Evolutionary conservation across 2,888 invertebrate species (phyloP), one percentile per base, ranked within the genome.

Genomic region (Synergus laeviventris): DNA sequence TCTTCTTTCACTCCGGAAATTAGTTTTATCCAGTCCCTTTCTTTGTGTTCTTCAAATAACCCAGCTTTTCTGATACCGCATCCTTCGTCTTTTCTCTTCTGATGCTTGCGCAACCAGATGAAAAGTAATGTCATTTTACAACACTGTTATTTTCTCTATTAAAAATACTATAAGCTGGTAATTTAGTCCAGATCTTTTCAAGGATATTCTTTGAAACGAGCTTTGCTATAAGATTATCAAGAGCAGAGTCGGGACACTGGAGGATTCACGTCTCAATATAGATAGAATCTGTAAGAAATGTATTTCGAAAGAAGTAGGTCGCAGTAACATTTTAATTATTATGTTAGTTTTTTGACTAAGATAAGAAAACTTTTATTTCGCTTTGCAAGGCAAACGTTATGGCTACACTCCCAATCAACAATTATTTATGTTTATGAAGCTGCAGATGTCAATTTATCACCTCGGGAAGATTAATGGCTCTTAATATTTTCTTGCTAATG

Each of bases 401-500:
- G 31, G 31, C 4, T 31, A 31, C 31, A 31, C 31, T 31, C 4
- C 3, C 31, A 31, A 31, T n/a, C n/a, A n/a, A n/a, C n/a, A 49
- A 1, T n/a, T 0, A 18, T 16, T 21, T 59, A 59, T 59, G 24
- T 59, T 59, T 59, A 59, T 59, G 1, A 59, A 24, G 24, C 21
- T 24, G 11, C 3, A 59, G 59, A 24, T 24, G 59, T 24, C 12
- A 24, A 59, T 59, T 12, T 24, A 24, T 24, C 24, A 12, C 5
- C 1, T 45, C 4, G 1, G 16, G 4, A 31, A 49, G 24, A 49
- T 31, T 31, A n/a, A 70, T 54, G 8, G n/a, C 1, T 3, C 21
- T 66, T 45, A 31, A 70, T n/a, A 45, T 24, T 70, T 70, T 70
- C 45, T 49, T 70, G 5, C 70, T 70, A 70, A 49, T 70, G 31